These are phyloP conservation scores for Poliocrania exsul DNA, from an alignment of 2,797 vertebrate genomes.

Conservation along the genomic window DNA sequence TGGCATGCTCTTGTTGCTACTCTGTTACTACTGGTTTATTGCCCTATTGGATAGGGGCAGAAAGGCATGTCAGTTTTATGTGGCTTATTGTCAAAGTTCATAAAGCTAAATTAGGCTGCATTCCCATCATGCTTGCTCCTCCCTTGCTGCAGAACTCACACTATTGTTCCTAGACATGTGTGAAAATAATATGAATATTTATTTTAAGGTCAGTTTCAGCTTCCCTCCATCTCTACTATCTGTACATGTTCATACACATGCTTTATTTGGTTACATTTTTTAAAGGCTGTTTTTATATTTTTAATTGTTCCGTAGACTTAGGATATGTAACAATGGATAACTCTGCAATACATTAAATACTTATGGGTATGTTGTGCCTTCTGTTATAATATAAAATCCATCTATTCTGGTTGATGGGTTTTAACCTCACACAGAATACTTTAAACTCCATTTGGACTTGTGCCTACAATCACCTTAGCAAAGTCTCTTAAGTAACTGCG, in stretches of 20 bases:
- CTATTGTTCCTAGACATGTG: constrained; percentile 26
- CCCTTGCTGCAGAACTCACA: background rate
- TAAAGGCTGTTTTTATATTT: constrained; percentile 69
- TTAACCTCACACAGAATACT: constrained; percentile 98
- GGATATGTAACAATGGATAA: constrained; percentile 81
- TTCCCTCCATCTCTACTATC: background rate
- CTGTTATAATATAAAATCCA: constrained; percentile 88
- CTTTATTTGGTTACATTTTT: constrained; percentile 59
- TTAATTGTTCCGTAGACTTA: constrained; percentile 78
- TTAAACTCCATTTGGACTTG: constrained; percentile 98
- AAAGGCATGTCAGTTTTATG: constrained; percentile 29
- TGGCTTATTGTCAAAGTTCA: constrained; percentile 37
- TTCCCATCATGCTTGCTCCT: constrained; percentile 29
- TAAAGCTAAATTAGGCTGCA: constrained; percentile 25
- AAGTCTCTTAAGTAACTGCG: constrained; percentile 98
- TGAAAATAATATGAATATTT: constrained; percentile 71
- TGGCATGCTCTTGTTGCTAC: background rate
- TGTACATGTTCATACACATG: background rate
- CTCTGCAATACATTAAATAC: constrained; percentile 82
- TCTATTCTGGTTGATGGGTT: constrained; percentile 94
- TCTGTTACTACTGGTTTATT: constrained; percentile 37
- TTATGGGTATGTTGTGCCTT: constrained; percentile 85
- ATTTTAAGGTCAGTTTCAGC: constrained; percentile 49
- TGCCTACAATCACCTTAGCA: constrained; percentile 99
- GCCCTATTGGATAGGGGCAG: constrained; percentile 31